A percentile compares a stretch with the other conserved stretches of the same genome.
phyloP scores from a whole-genome alignment of 2,888 invertebrate species.

The Brachylomia viminalis region DNA sequence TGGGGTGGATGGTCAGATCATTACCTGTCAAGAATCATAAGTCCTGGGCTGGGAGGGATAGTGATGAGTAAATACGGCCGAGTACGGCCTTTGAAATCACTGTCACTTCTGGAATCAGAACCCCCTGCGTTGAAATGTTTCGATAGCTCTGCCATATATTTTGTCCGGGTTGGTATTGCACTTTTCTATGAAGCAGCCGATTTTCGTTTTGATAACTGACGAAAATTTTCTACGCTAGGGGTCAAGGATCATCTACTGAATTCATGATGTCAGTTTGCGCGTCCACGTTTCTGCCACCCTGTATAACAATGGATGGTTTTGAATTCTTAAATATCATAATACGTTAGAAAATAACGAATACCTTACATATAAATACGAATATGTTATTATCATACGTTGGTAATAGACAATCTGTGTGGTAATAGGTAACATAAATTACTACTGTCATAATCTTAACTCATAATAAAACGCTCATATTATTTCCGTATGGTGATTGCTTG shows the following conservation, averaged over 20 bases:
- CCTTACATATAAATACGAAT: background rate
- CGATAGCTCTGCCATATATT: too few species aligned
- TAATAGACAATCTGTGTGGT: conserved; percentile 18
- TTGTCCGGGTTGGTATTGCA: too few species aligned
- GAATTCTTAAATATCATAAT: background rate
- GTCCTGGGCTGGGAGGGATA: background rate
- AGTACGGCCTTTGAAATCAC: background rate
- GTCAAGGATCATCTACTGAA: too few species aligned
- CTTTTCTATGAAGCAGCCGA: too few species aligned
- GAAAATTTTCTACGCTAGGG: too few species aligned
- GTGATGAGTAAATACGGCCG: background rate
- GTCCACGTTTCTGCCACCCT: too few species aligned
- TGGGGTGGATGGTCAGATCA: background rate
- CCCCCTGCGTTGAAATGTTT: too few species aligned
- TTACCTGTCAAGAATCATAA: background rate
- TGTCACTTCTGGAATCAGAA: background rate
- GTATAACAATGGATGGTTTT: background rate
- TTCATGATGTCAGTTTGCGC: too few species aligned
- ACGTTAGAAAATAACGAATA: background rate
- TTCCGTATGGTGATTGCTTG: conserved; percentile 41
- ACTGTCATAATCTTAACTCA: conserved; percentile 6
- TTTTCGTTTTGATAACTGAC: too few species aligned
- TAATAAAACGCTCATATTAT: conserved; percentile 17
- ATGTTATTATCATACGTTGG: background rate
- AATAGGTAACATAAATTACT: conserved; percentile 1